Evolutionary conservation across 1,140 invertebrate species (phyloP).

Genomic region (Geopemphigus sp.): DNA sequence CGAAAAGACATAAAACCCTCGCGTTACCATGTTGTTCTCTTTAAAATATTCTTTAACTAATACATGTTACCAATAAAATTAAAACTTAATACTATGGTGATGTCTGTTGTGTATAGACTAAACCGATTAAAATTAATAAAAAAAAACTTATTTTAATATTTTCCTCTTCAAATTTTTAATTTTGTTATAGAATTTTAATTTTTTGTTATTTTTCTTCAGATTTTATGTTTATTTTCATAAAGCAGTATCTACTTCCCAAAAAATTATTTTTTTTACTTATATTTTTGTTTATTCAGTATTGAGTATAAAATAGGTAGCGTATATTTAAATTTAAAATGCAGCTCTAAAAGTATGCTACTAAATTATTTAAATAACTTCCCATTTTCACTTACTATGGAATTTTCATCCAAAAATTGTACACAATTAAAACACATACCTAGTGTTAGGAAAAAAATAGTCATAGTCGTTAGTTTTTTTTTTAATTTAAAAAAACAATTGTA

Average conservation of each 20-base stretch:
- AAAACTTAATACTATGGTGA: constrained; percentile 21
- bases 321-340: neutral
- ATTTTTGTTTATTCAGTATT: too few relatives aligned
- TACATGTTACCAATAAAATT: constrained; percentile 46
- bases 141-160: constrained; percentile 19
- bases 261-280: neutral
- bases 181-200: constrained; percentile 39
- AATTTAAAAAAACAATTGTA: too few relatives aligned
- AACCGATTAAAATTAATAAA: constrained; percentile 17
- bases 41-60: constrained; percentile 27
- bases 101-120: constrained; percentile 18
- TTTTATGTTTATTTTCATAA: constrained; percentile 23
- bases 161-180: constrained; percentile 19
- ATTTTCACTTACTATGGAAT: neutral
- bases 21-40: constrained; percentile 41
- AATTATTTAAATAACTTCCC: neutral
- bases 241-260: neutral
- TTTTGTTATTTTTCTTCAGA: constrained; percentile 40
- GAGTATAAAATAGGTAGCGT: neutral
- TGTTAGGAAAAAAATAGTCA: neutral
- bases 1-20: constrained; percentile 14
- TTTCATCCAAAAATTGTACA: neutral
- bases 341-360: neutral
- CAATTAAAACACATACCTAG: neutral
- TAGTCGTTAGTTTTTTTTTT: neutral